A percentile compares a stretch with the other conserved stretches of the same genome.
Evolutionary conservation across 2,888 invertebrate genomes (phyloP).

Genomic region (Drosophila kuntzei): DNA sequence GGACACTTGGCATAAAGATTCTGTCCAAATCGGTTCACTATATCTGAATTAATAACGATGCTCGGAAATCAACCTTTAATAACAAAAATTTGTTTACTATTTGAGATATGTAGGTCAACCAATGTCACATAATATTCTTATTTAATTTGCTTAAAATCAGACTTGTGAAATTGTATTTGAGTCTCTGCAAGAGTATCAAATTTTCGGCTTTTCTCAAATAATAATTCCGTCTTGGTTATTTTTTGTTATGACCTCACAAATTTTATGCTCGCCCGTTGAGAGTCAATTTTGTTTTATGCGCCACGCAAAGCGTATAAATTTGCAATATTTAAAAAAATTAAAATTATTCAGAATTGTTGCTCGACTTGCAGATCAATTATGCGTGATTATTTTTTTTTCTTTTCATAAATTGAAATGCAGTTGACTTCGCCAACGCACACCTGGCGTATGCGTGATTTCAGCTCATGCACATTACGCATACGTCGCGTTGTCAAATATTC

Average conservation of each 20-base stretch:
- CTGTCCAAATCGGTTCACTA: no score
- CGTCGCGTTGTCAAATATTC: slow-evolving; percentile 17
- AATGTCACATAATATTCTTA: no score
- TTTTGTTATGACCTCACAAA: slow-evolving; percentile 16
- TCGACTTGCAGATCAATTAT: slow-evolving; percentile 28
- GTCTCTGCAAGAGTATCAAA: background rate
- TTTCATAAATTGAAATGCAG: slow-evolving; percentile 25
- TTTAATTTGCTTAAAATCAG: no score
- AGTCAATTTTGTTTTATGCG: slow-evolving; percentile 43
- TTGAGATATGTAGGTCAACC: no score
- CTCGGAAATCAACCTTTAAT: no score
- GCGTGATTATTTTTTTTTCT: slow-evolving; percentile 5
- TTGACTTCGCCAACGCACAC: slow-evolving; percentile 24
- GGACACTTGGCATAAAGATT: no score
- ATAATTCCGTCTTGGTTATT: slow-evolving; percentile 9
- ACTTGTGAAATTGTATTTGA: no score
- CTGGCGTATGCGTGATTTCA: slow-evolving; percentile 63
- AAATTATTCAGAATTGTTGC: slow-evolving; percentile 39
- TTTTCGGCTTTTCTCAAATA: background rate
- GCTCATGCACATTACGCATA: slow-evolving; percentile 53
- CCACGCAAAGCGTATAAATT: slow-evolving; percentile 19
- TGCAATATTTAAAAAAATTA: slow-evolving; percentile 14
- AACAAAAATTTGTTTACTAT: no score
- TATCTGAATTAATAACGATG: no score
- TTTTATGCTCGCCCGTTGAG: slow-evolving; percentile 49